Evolutionary conservation across 2,113 vertebrate species (phyloP).

Genomic region (Machaerirhynchus nigripectus): DNA sequence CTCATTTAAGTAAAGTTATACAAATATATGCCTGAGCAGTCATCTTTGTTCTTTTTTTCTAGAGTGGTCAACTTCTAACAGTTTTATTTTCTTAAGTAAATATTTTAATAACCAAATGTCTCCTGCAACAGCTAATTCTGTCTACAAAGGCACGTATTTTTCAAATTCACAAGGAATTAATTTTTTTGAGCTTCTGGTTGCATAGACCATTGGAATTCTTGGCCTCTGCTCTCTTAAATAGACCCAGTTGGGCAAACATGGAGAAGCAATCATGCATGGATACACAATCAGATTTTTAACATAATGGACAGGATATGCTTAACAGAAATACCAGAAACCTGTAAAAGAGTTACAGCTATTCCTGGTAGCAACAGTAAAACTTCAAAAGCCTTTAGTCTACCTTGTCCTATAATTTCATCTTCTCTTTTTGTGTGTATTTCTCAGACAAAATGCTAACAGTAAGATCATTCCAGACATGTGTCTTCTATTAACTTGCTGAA

Average conservation of each 20-base stretch:
- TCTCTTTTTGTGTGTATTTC: constrained; percentile 29
- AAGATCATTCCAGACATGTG: constrained; percentile 13
- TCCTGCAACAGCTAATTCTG: not conserved
- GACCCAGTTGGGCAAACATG: not conserved
- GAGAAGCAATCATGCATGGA: not conserved
- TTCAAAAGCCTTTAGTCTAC: not conserved
- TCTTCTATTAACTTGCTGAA: constrained; percentile 50
- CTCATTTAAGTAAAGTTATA: not conserved
- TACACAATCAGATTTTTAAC: constrained; percentile 5
- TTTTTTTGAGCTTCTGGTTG: not conserved
- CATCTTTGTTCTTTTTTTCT: not conserved
- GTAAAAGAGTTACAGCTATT: constrained; percentile 40
- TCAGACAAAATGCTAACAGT: constrained; percentile 13
- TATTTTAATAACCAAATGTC: not conserved
- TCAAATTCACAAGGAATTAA: not conserved
- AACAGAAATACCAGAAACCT: constrained; percentile 37
- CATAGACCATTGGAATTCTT: not conserved
- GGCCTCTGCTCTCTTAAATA: not conserved
- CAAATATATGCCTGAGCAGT: not conserved
- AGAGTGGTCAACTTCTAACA: not conserved
- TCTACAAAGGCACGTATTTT: not conserved
- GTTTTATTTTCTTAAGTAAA: not conserved
- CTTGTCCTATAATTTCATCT: constrained; percentile 11
- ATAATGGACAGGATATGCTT: not conserved
- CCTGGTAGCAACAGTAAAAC: constrained; percentile 36